Evolutionary conservation across 2,113 vertebrate genomes (phyloP).

Genomic region (Brachionichthys hirsutus): DNA sequence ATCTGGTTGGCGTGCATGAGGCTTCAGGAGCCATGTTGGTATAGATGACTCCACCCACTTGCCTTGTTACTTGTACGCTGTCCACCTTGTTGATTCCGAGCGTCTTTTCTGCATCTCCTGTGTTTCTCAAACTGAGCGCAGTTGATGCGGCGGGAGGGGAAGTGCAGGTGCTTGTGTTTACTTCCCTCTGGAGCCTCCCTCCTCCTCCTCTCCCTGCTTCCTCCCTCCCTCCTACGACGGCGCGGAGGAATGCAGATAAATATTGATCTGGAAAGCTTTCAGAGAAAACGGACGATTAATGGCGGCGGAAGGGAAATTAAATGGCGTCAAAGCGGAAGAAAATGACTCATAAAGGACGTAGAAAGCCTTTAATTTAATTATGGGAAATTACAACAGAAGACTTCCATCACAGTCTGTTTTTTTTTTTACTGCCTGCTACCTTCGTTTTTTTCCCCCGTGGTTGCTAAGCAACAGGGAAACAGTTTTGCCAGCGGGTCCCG

Average conservation of each 20-base stretch:
- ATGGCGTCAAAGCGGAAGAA: constrained; percentile 53
- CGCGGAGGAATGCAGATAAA: constrained; percentile 53
- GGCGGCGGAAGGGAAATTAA: constrained; percentile 55
- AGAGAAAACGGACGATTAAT: constrained; percentile 23
- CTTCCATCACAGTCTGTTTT: constrained; percentile 33
- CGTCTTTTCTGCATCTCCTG: constrained; percentile 35
- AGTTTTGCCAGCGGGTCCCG: constrained; percentile 54
- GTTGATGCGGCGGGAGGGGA: constrained; percentile 49
- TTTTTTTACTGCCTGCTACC: constrained; percentile 24
- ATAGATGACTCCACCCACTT: constrained; percentile 29
- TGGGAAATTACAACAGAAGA: constrained; percentile 67
- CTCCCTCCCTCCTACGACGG: constrained; percentile 20
- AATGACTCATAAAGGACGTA: constrained; percentile 45
- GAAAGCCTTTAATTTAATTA: constrained; percentile 78
- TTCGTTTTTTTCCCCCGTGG: constrained; percentile 36
- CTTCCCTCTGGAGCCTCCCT: constrained; percentile 53
- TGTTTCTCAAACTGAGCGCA: constrained; percentile 42
- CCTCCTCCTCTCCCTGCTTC: constrained; percentile 26
- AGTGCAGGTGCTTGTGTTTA: constrained; percentile 67
- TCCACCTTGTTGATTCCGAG: constrained; percentile 41
- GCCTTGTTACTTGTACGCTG: constrained; percentile 30
- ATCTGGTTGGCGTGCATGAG: constrained; percentile 1
- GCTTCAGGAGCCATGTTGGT: constrained; percentile 8
- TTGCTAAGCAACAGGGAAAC: constrained; percentile 75
- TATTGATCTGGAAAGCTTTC: constrained; percentile 63